Evolutionary conservation across 2,113 vertebrate species (phyloP).

Genomic region (Triplophysa siluroides): DNA sequence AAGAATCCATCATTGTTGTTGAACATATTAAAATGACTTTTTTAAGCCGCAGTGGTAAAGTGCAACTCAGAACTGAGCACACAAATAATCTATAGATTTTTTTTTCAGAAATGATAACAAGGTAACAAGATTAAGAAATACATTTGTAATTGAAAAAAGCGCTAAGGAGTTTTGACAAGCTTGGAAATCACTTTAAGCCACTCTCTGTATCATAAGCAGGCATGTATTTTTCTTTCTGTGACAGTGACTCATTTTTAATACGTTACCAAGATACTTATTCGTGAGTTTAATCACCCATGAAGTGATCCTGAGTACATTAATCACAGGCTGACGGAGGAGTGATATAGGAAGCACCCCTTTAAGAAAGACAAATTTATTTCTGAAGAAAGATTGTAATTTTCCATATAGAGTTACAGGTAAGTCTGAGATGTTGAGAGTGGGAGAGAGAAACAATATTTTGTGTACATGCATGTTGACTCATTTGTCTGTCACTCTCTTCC

Average conservation of each 20-base stretch:
- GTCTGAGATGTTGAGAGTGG: neutral
- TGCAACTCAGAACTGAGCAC: slow-evolving; percentile 53
- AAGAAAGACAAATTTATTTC: slow-evolving; percentile 9
- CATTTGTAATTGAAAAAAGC: slow-evolving; percentile 25
- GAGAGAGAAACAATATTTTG: slow-evolving; percentile 36
- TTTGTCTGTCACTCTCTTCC: slow-evolving; percentile 27
- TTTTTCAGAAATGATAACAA: neutral
- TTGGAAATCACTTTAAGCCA: slow-evolving; percentile 17
- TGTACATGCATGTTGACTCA: slow-evolving; percentile 51
- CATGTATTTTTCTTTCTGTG: slow-evolving; percentile 28
- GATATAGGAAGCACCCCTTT: slow-evolving; percentile 13
- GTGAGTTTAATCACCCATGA: slow-evolving; percentile 67
- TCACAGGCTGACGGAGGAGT: slow-evolving; percentile 62
- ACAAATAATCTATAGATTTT: slow-evolving; percentile 42
- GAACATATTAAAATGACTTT: slow-evolving; percentile 47
- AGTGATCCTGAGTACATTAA: slow-evolving; percentile 70
- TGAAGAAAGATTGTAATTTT: neutral
- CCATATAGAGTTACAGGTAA: neutral
- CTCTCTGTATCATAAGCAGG: slow-evolving; percentile 12
- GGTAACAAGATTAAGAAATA: neutral
- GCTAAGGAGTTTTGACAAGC: slow-evolving; percentile 6
- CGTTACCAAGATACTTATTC: slow-evolving; percentile 61
- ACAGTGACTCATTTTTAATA: slow-evolving; percentile 46
- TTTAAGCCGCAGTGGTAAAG: slow-evolving; percentile 41
- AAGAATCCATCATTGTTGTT: slow-evolving; percentile 47